Base-by-base conservation (phyloP, 2,888 invertebrate genomes). In the Patella pellucida region DNA sequence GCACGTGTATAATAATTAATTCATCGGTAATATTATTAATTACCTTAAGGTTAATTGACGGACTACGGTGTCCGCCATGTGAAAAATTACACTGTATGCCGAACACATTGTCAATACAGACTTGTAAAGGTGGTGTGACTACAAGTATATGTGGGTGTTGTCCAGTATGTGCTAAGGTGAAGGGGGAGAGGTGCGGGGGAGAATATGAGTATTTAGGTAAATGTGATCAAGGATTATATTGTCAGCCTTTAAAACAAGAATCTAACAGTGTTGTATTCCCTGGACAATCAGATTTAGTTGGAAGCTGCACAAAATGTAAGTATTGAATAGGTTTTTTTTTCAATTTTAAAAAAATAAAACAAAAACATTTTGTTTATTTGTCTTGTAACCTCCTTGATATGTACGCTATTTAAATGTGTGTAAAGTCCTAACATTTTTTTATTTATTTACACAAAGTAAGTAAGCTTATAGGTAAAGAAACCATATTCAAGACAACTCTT, bases 91-190 rank as follows among this genome's bases (percentile, higher is more conserved):
- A 90, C 82, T 91, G 91, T 77, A 81, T 79, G 27, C 88, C 87
- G 12, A 80, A 82, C 23, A 80, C 82, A 31, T 80, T 87, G 15
- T 79, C 83, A 3, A 83, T 83, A 16, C 80, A 90, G 23, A 80
- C 81, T 19, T 91, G 91, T 77, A 81, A 81, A 69, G 90, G 91
- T 7, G 91, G 90, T 14, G 75, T 84, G 19, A 88, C 89, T 7
- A 84, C 87, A 4, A 90, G 88, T 12, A 84, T 91, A 51, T 91
- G 91, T 75, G 86, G 86, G 51, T 91, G 91, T 76, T 91, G 91
- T 74, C 89, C 88, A 9, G 86, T 85, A 7, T 91, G 91, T 79
- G 91, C 91, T 74, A 89, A 89, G 71, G 78, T 87, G 41, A 84
- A 84, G 73, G 87, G 88, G 4, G 88, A 90, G 78, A 72, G 80